phyloP scores from a whole-genome alignment of 2,797 vertebrate genomes.

The Mastacembelus armatus region DNA sequence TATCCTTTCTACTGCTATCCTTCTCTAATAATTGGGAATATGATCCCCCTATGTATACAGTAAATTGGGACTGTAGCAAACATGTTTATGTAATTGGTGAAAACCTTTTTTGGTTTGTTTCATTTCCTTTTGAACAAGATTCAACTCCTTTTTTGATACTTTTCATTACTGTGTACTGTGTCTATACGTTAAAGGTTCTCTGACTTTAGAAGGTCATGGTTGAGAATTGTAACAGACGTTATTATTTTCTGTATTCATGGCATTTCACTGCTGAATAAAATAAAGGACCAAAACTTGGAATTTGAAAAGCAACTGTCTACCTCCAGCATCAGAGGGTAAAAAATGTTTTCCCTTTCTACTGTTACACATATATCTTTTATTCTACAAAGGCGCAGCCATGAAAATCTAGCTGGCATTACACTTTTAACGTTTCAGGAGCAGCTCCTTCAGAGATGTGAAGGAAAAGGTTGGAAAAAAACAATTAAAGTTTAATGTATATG shows the following conservation, averaged over 20 bases:
- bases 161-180: conserved; percentile 99
- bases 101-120: conserved; percentile 90
- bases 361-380: conserved; percentile 77
- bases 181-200: conserved; percentile 99
- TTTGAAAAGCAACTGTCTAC: conserved; percentile 99
- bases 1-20: conserved; percentile 99
- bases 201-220: conserved; percentile 99
- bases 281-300: conserved; percentile 99
- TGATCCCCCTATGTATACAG: conserved; percentile 99
- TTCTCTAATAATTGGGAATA: conserved; percentile 96
- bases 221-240: conserved; percentile 99
- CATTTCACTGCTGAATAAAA: conserved; percentile 99
- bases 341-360: conserved; percentile 23
- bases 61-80: conserved; percentile 99
- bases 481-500: conserved; percentile 94
- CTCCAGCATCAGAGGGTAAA: conserved; percentile 95
- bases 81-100: conserved; percentile 99
- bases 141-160: conserved; percentile 96
- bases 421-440: conserved; percentile 83
- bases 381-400: conserved; percentile 90
- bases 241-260: conserved; percentile 99
- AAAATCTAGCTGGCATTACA: conserved; percentile 91
- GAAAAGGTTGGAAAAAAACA: conserved; percentile 73
- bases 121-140: conserved; percentile 94
- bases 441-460: conserved; percentile 74